A percentile compares a stretch with the other conserved stretches of the same genome.
These are phyloP conservation scores for Leuctra nigra DNA, from an alignment of 2,888 invertebrate genomes.

Conservation along the genomic window DNA sequence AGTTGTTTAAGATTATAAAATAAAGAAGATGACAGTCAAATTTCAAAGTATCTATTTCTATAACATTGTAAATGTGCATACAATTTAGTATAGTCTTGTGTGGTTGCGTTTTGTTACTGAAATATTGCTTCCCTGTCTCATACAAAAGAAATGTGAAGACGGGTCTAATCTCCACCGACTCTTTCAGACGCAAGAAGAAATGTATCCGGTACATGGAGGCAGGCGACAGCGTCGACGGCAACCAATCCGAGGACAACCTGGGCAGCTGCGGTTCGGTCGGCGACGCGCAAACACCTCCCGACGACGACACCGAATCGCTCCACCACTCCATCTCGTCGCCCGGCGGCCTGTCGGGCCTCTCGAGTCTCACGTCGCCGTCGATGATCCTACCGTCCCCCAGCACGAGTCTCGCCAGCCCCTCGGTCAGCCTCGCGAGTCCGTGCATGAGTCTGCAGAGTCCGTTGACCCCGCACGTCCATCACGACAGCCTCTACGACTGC, in stretches of 20 bases:
- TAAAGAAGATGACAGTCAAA: no score
- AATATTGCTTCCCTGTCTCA: no score
- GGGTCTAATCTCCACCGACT: background rate
- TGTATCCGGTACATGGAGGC: constrained; percentile 94
- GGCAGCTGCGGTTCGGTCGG: constrained; percentile 75
- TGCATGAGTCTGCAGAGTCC: constrained; percentile 46
- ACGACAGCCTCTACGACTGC: constrained; percentile 34
- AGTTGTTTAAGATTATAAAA: no score
- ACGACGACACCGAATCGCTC: constrained; percentile 58
- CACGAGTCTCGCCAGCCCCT: constrained; percentile 60
- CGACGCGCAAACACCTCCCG: constrained; percentile 60
- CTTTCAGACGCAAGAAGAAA: constrained; percentile 90
- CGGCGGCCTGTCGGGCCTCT: constrained; percentile 58
- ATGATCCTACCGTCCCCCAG: constrained; percentile 73
- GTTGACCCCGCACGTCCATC: constrained; percentile 40
- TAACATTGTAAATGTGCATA: no score
- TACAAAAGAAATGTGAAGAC: no score
- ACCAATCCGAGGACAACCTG: constrained; percentile 64
- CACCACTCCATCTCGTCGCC: constrained; percentile 53
- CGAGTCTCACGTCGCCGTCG: constrained; percentile 62
- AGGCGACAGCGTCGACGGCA: constrained; percentile 55
- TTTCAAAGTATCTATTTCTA: no score
- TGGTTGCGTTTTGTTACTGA: no score
- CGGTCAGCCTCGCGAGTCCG: constrained; percentile 51
- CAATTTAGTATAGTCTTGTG: no score